A percentile compares a stretch with the other conserved stretches of the same genome.
phyloP scores from a whole-genome alignment of 2,797 vertebrate species.

The Acanthopagrus latus region DNA sequence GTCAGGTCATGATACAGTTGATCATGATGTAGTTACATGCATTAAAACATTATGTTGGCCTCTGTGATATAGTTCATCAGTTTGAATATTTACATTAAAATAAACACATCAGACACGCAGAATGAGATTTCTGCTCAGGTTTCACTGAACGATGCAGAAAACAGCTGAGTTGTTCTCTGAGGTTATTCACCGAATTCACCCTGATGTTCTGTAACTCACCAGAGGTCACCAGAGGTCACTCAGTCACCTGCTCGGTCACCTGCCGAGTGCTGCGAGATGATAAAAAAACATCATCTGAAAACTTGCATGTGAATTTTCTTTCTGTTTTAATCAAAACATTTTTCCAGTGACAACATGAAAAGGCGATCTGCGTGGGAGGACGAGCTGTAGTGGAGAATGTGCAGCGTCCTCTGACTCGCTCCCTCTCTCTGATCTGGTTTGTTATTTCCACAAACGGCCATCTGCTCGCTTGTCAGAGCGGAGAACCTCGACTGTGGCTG shows the following conservation, averaged over 20 bases:
- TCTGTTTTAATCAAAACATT: constrained; percentile 50
- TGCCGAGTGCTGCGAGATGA: constrained; percentile 9
- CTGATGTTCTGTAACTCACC: constrained; percentile 28
- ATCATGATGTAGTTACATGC: not conserved
- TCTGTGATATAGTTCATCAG: not conserved
- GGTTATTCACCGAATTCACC: constrained; percentile 27
- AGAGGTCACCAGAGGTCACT: not conserved
- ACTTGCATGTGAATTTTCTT: not conserved
- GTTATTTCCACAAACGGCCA: constrained; percentile 76
- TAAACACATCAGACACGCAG: not conserved
- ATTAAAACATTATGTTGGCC: not conserved
- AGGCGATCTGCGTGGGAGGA: constrained; percentile 53
- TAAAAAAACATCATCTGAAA: not conserved
- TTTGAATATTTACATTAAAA: not conserved
- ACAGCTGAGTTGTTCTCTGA: not conserved
- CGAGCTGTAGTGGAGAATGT: constrained; percentile 45
- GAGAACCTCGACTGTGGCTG: constrained; percentile 74
- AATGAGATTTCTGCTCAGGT: constrained; percentile 10
- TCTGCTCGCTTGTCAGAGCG: constrained; percentile 78
- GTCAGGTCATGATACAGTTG: not conserved
- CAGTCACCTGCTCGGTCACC: constrained; percentile 15
- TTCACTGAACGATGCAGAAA: constrained; percentile 3
- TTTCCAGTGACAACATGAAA: constrained; percentile 61
- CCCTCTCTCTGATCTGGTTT: constrained; percentile 66
- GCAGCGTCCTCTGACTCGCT: constrained; percentile 50